Base-by-base conservation (phyloP, 1,140 invertebrate species). In the Drosophila insularis region DNA sequence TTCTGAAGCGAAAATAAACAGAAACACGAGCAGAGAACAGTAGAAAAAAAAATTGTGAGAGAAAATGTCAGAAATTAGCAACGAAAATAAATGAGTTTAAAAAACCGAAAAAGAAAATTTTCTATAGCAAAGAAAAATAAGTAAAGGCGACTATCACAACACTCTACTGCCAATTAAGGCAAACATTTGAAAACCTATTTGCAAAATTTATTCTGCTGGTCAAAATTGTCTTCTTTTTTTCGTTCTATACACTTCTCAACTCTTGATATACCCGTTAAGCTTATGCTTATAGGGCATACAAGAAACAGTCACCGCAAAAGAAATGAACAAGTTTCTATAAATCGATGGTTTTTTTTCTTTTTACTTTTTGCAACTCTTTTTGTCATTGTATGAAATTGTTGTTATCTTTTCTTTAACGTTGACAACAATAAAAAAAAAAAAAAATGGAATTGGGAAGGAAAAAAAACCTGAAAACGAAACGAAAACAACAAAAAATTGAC, bases 11-110 rank as follows among this genome's bases (percentile, higher is more conserved):
- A 58, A 35, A 37, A 56, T 56, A 56, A 56, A 35, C 14, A 62
- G 67, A 50, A 50, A 50, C 43, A 50, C 43, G 43, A 21, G 17
- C 17, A 21, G 43, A 17, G 14, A 46, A 19, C 1, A 14, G 17
- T 2, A 19, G 43, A 19, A 7, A 13, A 46, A 2, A 8, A 5
- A 50, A 19, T 17, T 43, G 63, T 64, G 68, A 68, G 65, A 46
- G 59, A 77, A 64, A 85, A 72, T 87, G 78, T 84, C 81, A 87
- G 78, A 86, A 86, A 87, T 86, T 87, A 86, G 78, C 81, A 81
- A 86, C 81, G 81, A 85, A 86, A 85, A 85, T 85, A 86, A 86
- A 85, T 86, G 81, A 81, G 81, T 50, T 58, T 32, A 69, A 37
- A 37, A 69, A 31, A 19, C 10, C 23, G 2, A 14, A 17, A 39